Percentiles rank a stretch among this genome's conserved stretches.
These are phyloP conservation scores for Centropus bengalensis DNA, from an alignment of 2,113 vertebrate genomes.

Conservation along the genomic window DNA sequence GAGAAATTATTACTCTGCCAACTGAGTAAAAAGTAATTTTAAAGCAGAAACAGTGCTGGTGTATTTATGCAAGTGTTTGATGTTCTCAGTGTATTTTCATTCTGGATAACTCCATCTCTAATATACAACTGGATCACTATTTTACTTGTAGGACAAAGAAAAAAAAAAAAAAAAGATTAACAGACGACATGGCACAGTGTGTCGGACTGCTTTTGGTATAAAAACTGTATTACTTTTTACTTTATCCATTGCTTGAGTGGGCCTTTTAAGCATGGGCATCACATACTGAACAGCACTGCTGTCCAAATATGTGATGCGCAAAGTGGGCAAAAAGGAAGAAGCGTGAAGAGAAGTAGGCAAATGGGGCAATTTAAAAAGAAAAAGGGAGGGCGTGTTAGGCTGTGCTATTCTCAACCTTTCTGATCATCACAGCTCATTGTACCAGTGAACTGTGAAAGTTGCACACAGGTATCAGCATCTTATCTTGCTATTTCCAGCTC, in stretches of 20 bases:
- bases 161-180: neutral
- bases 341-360: neutral
- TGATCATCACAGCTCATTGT: neutral
- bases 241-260: neutral
- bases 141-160: neutral
- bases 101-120: neutral
- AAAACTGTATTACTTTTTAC: neutral
- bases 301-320: neutral
- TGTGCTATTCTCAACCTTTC: neutral
- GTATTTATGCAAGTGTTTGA: slow-evolving; percentile 32
- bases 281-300: neutral
- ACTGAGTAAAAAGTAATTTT: slow-evolving; percentile 27
- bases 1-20: slow-evolving; percentile 33
- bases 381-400: neutral
- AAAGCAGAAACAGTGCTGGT: slow-evolving; percentile 33
- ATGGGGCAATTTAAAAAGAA: neutral
- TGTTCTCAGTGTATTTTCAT: slow-evolving; percentile 42
- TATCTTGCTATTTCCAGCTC: neutral
- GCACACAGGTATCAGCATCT: neutral
- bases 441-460: neutral
- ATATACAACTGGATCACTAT: neutral
- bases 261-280: neutral
- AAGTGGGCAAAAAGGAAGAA: neutral
- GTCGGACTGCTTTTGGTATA: neutral
- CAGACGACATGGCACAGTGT: neutral